Conservation (phyloP, 2,113 vertebrate genomes). For the Sinocyclocheilus anshuiensis region DNA sequence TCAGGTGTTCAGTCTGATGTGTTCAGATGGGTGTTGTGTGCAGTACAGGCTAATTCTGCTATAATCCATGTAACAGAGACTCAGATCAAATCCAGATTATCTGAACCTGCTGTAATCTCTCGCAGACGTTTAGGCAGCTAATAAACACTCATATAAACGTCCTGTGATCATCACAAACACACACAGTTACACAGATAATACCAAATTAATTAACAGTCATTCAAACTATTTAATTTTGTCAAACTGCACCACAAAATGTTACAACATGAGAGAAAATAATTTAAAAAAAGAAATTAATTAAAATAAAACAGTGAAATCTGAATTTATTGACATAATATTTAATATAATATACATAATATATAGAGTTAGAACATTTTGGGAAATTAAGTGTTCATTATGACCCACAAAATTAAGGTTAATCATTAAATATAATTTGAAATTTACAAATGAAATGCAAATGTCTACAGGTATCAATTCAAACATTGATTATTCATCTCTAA, state of each 20-base stretch:
- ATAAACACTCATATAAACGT: neutral
- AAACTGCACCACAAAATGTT: neutral
- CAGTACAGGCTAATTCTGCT: too few relatives aligned
- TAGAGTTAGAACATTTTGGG: too few relatives aligned
- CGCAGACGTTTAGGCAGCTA: neutral
- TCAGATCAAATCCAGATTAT: conserved; percentile 26
- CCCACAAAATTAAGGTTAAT: too few relatives aligned
- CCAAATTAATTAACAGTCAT: neutral
- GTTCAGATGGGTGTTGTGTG: neutral
- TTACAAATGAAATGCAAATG: too few relatives aligned
- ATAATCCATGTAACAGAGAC: conserved; percentile 20
- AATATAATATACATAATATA: too few relatives aligned
- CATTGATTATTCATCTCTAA: too few relatives aligned
- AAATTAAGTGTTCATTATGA: too few relatives aligned
- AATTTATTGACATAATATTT: too few relatives aligned
- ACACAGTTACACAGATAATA: neutral
- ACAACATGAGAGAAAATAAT: neutral
- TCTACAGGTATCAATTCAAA: too few relatives aligned
- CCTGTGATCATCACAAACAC: neutral
- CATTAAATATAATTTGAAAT: too few relatives aligned
- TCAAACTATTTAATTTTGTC: neutral
- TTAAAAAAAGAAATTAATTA: neutral
- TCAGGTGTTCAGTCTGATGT: neutral
- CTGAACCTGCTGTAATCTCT: conserved; percentile 8
- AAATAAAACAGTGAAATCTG: too few relatives aligned